These are phyloP conservation scores for Chroicocephalus ridibundus DNA, from an alignment of 2,113 vertebrate genomes.

Conservation along the genomic window DNA sequence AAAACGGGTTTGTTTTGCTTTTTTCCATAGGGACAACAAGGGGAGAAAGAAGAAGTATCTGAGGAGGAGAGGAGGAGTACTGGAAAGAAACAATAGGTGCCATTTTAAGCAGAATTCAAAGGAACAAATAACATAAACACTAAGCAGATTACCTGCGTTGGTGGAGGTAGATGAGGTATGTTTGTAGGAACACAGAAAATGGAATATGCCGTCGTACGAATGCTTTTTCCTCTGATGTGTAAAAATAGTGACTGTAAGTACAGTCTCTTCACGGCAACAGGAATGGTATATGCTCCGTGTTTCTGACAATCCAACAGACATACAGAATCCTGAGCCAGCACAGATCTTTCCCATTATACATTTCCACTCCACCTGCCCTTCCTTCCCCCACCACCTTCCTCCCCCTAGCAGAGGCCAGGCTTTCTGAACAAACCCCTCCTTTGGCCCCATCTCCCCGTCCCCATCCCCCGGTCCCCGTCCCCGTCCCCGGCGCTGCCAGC, in stretches of 20 bases:
- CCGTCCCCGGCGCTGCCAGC: background rate
- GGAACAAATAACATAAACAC: background rate
- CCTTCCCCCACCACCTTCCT: background rate
- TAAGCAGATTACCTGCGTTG: accelerated
- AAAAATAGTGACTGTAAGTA: background rate
- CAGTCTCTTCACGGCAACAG: background rate
- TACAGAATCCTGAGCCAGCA: background rate
- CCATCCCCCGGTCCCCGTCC: background rate
- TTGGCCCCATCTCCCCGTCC: background rate
- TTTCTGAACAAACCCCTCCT: background rate
- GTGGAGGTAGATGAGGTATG: background rate
- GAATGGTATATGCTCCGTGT: background rate
- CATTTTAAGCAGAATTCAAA: background rate
- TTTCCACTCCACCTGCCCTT: background rate
- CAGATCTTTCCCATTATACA: background rate
- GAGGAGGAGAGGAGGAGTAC: background rate
- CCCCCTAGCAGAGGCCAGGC: background rate
- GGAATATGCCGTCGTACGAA: background rate
- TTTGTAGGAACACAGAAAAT: background rate
- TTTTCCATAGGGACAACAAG: background rate
- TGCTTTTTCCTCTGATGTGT: background rate
- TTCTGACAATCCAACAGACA: background rate
- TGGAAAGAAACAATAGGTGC: background rate
- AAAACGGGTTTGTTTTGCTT: background rate
- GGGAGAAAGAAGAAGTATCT: background rate